Evolutionary conservation across 2,113 vertebrate genomes (phyloP).

Genomic region (Herpailurus yagouaroundi): DNA sequence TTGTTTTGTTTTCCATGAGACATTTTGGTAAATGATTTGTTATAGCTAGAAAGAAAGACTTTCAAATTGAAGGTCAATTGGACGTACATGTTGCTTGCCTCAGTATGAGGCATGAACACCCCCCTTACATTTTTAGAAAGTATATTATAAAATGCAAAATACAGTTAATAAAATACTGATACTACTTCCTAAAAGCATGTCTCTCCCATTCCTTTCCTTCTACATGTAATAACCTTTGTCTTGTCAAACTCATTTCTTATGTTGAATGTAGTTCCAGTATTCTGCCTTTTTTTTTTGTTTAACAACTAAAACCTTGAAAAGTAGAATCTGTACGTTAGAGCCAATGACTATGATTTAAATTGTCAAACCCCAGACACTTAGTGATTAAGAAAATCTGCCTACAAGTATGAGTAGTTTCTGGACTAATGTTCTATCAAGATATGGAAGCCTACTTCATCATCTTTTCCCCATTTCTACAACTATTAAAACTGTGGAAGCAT

Average conservation of each 20-base stretch:
- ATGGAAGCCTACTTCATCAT: neutral
- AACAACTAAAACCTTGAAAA: conserved; percentile 23
- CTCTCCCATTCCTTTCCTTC: neutral
- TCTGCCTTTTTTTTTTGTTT: neutral
- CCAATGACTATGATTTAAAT: neutral
- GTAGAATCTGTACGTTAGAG: neutral
- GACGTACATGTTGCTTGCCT: neutral
- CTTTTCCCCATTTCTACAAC: neutral
- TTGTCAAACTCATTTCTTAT: neutral
- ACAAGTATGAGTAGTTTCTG: neutral
- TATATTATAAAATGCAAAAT: neutral
- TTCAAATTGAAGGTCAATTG: neutral
- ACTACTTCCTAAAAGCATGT: neutral
- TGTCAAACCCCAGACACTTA: neutral
- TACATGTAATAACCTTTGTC: neutral
- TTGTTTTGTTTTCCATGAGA: neutral
- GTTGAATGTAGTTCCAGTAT: neutral
- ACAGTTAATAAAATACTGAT: neutral
- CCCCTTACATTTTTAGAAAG: neutral
- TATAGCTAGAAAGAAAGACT: neutral
- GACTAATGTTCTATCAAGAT: neutral
- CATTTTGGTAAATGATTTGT: neutral
- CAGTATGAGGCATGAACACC: neutral
- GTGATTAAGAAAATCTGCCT: neutral
- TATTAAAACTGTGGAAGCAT: neutral